Evolutionary conservation across 2,113 vertebrate species (phyloP).

Genomic region (Mellivora capensis): DNA sequence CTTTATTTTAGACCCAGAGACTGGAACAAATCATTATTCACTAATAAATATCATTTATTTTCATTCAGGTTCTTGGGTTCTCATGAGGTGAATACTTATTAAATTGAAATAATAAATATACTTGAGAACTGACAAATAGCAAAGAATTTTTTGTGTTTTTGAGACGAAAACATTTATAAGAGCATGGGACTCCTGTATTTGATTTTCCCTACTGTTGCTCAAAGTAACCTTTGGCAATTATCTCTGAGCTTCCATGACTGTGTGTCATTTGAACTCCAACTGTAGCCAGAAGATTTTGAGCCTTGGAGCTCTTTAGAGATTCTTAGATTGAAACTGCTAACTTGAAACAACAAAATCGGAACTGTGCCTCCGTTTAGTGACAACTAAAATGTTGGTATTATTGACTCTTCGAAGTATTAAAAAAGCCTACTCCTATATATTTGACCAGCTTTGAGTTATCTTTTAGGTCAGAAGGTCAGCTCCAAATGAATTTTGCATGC

Average conservation of each 20-base stretch:
- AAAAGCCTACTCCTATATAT: neutral
- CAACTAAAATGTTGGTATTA: neutral
- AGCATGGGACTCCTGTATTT: neutral
- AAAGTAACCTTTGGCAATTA: constrained; percentile 35
- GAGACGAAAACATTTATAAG: constrained; percentile 58
- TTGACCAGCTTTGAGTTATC: neutral
- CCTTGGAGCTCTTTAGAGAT: neutral
- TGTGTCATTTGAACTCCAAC: neutral
- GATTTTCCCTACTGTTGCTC: constrained; percentile 38
- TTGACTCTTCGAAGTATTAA: neutral
- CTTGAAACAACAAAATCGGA: neutral
- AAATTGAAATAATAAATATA: constrained; percentile 66
- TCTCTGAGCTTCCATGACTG: neutral
- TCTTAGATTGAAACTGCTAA: neutral
- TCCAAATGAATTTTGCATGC: neutral
- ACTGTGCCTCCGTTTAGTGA: neutral
- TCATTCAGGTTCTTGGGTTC: constrained; percentile 53
- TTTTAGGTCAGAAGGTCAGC: neutral
- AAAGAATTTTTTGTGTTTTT: constrained; percentile 41
- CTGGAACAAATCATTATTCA: constrained; percentile 63
- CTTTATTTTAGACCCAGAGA: constrained; percentile 59
- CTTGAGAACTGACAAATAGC: constrained; percentile 36
- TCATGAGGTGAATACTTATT: constrained; percentile 56
- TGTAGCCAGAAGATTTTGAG: constrained; percentile 12
- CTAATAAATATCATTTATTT: constrained; percentile 71